Percentiles rank a stretch among this genome's conserved stretches.
phyloP scores from a whole-genome alignment of 2,888 invertebrate genomes.

The Sipha maydis region DNA sequence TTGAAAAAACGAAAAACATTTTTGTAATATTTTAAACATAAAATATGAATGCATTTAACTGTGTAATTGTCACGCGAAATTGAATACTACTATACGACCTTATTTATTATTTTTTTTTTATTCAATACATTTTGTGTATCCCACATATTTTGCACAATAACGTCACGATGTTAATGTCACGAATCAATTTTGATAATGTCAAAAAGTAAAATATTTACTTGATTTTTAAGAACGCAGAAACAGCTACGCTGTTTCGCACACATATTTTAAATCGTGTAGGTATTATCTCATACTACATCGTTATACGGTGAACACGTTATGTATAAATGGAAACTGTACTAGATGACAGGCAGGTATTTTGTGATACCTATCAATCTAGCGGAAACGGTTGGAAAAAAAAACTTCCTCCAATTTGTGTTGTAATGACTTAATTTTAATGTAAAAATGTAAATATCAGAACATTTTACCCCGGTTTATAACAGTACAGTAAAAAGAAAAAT shows the following conservation, averaged over 20 bases:
- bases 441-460: conserved; percentile 35
- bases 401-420: conserved; percentile 31
- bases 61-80: background rate
- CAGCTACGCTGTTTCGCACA: background rate
- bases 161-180: conserved; percentile 48
- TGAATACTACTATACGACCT: background rate
- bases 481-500: background rate
- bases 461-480: conserved; percentile 16
- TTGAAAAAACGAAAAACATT: conserved; percentile 11
- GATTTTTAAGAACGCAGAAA: background rate
- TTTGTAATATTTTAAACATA: conserved; percentile 32
- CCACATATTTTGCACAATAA: conserved; percentile 29
- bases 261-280: background rate
- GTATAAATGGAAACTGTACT: conserved; percentile 45
- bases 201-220: background rate
- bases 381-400: conserved; percentile 37
- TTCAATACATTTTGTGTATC: conserved; percentile 34
- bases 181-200: conserved; percentile 23
- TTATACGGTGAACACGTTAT: conserved; percentile 6
- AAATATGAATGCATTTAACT: conserved; percentile 10
- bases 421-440: conserved; percentile 33
- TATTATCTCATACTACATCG: background rate
- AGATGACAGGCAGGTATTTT: conserved; percentile 51
- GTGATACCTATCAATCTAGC: conserved; percentile 20
- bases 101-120: background rate